Evolutionary conservation across 2,113 vertebrate genomes (phyloP), one percentile per base, ranked within the genome.

Genomic region (Climacteris rufus): DNA sequence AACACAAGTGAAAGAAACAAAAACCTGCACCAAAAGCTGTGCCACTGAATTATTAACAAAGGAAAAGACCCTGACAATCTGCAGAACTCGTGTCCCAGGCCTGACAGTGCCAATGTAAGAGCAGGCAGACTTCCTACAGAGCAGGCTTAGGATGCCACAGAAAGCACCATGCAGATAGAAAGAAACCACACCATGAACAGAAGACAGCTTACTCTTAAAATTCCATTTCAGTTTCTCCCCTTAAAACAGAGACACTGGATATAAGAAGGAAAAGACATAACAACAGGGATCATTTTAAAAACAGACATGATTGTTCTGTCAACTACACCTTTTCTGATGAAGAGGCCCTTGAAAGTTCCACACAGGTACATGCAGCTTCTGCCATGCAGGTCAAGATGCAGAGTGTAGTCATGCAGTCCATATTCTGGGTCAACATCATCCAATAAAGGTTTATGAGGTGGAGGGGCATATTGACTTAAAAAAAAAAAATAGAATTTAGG

Each of bases 371-470:
- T 91, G 59, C 88, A 83, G 42, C 23, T 97, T 35, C 97, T 96
- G 77, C 98, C 96, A 28, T 99, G 98, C 74, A 99, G 96, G 64
- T 97, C 97, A 35, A 99, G 93, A 75, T 99, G 99, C 45, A 99
- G 96, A 8, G 83, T 95, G 96, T 99, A 99, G 85, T 97, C 98
- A 94, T 98, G 98, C 87, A 99, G 98, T 86, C 99, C 99, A 21
- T 98, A 98, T 45, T 99, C 98, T 3, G 98, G 97, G 94, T 98
- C 98, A 93, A 98, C 64, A 93, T 99, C 99, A 96, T 99, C 98
- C 85, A 97, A 61, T 25, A 97, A 33, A 10, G 98, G 95, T 39
- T 64, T 88, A 76, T 95, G 64, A 61, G 94, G 60, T 18, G 97
- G 97, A 59, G 93, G 88, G 22, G 72, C 35, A 65, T 98, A 98